Evolutionary conservation across 2,797 vertebrate species (phyloP).

Genomic region (Sebastes alutus): DNA sequence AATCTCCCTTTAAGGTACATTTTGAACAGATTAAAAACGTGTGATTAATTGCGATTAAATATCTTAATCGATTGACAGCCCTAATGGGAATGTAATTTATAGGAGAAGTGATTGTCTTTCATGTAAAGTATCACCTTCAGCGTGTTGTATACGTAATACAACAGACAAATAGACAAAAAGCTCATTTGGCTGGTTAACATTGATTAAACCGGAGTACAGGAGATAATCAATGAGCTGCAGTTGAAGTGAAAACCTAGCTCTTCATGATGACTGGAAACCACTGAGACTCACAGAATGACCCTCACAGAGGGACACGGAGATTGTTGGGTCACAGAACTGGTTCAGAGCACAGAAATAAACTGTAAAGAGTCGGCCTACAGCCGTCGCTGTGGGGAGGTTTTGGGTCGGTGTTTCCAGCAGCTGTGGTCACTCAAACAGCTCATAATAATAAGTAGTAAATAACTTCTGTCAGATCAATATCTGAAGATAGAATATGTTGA

Average conservation of each 20-base stretch:
- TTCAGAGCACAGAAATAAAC: constrained; percentile 53
- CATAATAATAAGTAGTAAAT: background rate
- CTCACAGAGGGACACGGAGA: constrained; percentile 5
- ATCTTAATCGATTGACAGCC: too few species aligned
- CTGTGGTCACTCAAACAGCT: background rate
- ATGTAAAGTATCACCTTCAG: background rate
- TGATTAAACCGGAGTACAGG: background rate
- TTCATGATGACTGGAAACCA: background rate
- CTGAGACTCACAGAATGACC: constrained; percentile 20
- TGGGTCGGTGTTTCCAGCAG: constrained; percentile 22
- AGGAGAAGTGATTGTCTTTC: background rate
- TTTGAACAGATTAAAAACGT: too few species aligned
- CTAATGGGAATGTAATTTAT: too few species aligned
- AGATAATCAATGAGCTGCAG: background rate
- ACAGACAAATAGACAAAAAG: too few species aligned
- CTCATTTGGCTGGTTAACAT: background rate
- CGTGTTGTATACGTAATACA: background rate
- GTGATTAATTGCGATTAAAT: too few species aligned
- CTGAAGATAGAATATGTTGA: background rate
- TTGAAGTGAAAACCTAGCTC: background rate
- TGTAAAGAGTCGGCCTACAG: constrained; percentile 18
- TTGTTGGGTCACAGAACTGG: constrained; percentile 56
- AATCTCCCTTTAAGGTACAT: too few species aligned
- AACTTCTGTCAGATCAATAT: background rate
- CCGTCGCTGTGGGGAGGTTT: background rate